These are phyloP conservation scores for Tethya wilhelma DNA, from an alignment of 37 sponge, comb jelly and placozoan genomes.

Conservation along the genomic window DNA sequence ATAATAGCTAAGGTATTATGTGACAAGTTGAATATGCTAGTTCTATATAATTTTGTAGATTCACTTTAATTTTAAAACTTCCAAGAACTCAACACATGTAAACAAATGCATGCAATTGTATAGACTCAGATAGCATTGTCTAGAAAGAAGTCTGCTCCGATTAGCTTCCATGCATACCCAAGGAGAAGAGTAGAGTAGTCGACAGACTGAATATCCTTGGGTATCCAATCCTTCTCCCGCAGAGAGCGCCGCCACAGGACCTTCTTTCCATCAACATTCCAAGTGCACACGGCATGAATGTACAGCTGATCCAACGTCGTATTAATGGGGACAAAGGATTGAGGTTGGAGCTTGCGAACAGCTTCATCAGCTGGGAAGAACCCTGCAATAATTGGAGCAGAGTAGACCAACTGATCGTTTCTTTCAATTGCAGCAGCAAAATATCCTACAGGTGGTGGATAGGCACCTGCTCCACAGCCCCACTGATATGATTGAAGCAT, in stretches of 20 bases:
- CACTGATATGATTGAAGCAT: slow-evolving; percentile 7
- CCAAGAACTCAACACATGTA: too few relatives aligned
- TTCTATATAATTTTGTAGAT: too few relatives aligned
- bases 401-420: not conserved
- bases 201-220: not conserved
- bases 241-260: slow-evolving; percentile 19
- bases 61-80: too few relatives aligned
- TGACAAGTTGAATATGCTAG: too few relatives aligned
- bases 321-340: not conserved
- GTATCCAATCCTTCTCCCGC: not conserved
- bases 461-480: slow-evolving; percentile 7
- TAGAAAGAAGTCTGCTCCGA: not conserved
- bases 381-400: slow-evolving; percentile 10
- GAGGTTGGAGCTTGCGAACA: not conserved
- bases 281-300: not conserved
- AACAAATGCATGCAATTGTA: too few relatives aligned
- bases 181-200: not conserved
- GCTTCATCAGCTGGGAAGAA: slow-evolving; percentile 11
- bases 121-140: not conserved
- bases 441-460: not conserved
- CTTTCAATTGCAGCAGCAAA: not conserved
- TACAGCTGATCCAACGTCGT: not conserved
- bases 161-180: not conserved
- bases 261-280: not conserved
- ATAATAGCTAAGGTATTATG: too few relatives aligned